phyloP scores from a whole-genome alignment of 2,797 vertebrate genomes.

The Salmo trutta region DNA sequence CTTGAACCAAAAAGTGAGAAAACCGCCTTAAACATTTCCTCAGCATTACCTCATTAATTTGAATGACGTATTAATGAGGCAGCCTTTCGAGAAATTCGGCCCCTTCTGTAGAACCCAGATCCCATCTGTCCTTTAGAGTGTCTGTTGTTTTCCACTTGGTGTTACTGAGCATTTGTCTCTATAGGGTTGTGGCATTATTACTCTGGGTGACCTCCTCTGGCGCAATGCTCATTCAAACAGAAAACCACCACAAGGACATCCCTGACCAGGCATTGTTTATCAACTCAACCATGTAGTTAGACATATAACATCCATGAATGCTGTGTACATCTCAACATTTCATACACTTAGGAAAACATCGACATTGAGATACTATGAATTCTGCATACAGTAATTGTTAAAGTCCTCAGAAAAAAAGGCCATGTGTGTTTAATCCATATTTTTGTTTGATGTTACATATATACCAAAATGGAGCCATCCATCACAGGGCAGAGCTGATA shows the following conservation, averaged over 20 bases:
- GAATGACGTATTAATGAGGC: constrained; percentile 24
- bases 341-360: background rate
- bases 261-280: background rate
- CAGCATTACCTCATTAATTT: constrained; percentile 27
- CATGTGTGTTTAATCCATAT: background rate
- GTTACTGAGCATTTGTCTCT: background rate
- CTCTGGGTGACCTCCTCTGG: constrained; percentile 14
- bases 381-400: background rate
- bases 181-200: background rate
- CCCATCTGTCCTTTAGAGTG: constrained; percentile 16
- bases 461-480: background rate
- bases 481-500: background rate
- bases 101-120: constrained; percentile 4
- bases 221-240: background rate
- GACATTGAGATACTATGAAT: background rate
- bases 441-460: background rate
- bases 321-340: background rate
- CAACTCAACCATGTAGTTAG: background rate
- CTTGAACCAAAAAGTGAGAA: background rate
- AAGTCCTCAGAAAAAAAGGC: background rate
- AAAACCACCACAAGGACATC: background rate
- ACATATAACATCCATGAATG: background rate
- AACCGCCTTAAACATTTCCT: background rate
- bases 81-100: constrained; percentile 7
- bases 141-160: constrained; percentile 24